These are phyloP conservation scores for Boulengeromyrus knoepffleri DNA, from an alignment of 2,113 vertebrate genomes.

Conservation along the genomic window DNA sequence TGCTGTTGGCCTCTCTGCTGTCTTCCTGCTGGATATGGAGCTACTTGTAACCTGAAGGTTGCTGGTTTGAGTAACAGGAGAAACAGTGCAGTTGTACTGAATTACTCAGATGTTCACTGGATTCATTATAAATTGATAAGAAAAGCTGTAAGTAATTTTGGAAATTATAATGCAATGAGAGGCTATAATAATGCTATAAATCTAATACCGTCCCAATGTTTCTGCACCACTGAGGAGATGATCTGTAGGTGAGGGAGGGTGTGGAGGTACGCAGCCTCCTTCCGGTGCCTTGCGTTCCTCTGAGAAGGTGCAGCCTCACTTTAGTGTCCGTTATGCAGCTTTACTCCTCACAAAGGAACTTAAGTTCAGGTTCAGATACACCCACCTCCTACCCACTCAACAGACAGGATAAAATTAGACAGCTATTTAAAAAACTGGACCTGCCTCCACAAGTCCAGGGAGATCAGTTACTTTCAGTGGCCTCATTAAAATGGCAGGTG, in stretches of 20 bases:
- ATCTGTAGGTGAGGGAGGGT: background rate
- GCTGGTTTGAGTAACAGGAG: background rate
- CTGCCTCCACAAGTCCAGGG: conserved; percentile 52
- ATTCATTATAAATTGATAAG: background rate
- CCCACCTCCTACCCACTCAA: conserved; percentile 20
- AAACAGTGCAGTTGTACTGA: background rate
- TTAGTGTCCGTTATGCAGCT: background rate
- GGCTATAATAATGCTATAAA: background rate
- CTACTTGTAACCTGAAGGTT: background rate
- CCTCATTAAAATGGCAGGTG: conserved; percentile 53
- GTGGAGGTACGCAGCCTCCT: background rate
- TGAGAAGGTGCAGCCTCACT: background rate
- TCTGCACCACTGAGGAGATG: background rate
- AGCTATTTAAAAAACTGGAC: conserved; percentile 46
- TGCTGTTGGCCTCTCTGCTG: background rate
- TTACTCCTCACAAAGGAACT: background rate
- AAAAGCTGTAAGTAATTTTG: background rate
- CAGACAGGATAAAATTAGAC: conserved; percentile 64
- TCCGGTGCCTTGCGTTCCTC: background rate
- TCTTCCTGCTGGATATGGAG: background rate
- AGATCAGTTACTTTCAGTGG: conserved; percentile 63
- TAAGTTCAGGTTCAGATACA: background rate
- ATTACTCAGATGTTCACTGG: background rate
- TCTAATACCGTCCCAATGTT: background rate
- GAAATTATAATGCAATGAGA: background rate